phyloP scores from a whole-genome alignment of 2,888 invertebrate genomes.

The Pseudeuparius sepicola region DNA sequence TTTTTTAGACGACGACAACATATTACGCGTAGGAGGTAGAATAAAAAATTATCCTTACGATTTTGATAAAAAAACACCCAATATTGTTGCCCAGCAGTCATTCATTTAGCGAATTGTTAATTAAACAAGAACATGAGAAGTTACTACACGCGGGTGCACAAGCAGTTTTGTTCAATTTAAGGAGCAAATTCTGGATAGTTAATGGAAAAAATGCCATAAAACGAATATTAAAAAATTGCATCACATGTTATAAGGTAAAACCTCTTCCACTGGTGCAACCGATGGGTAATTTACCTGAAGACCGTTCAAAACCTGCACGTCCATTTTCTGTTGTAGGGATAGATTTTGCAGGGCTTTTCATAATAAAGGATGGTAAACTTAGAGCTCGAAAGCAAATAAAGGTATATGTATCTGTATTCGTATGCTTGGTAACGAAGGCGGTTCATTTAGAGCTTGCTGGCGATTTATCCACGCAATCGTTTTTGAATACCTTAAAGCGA shows the following conservation, averaged over 20 bases:
- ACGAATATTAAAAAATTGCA: no score
- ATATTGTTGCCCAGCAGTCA: no score
- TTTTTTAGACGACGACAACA: slow-evolving; percentile 15
- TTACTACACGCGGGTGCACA: no score
- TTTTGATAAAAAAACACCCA: no score
- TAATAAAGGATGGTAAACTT: slow-evolving; percentile 17
- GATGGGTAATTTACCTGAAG: slow-evolving; percentile 19
- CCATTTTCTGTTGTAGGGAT: no score
- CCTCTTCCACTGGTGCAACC: slow-evolving; percentile 10
- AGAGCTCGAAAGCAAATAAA: slow-evolving; percentile 15
- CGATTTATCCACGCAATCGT: slow-evolving; percentile 15
- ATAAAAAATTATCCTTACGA: no score
- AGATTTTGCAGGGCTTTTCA: slow-evolving; percentile 20
- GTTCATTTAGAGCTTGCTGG: slow-evolving; percentile 18
- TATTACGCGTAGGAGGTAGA: slow-evolving; percentile 20
- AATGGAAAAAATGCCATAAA: no score
- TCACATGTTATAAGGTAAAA: slow-evolving; percentile 16
- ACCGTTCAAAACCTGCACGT: slow-evolving; percentile 15
- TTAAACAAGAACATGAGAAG: no score
- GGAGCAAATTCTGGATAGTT: no score
- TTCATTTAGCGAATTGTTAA: no score
- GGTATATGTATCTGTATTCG: no score
- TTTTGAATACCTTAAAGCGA: slow-evolving; percentile 18
- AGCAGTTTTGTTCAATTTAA: no score
- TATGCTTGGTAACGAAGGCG: slow-evolving; percentile 19